Percentiles rank a stretch among this genome's conserved stretches.
Conservation (phyloP, 2,113 vertebrate genomes). For the Glaucidium brasilianum region DNA sequence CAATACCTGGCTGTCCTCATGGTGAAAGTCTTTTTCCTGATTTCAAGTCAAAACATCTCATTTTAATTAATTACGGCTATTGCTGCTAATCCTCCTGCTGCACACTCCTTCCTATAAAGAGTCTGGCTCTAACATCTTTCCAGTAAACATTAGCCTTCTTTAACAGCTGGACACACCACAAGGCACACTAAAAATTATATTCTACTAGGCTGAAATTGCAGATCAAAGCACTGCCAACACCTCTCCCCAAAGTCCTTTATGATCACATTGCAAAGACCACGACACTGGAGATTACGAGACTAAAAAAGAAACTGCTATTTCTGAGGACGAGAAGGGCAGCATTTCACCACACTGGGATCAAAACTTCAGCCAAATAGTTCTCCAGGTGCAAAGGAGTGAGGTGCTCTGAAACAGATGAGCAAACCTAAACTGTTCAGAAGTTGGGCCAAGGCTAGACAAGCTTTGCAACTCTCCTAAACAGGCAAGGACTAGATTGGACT, state of each 20-base stretch:
- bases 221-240: background rate
- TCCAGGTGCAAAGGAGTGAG: background rate
- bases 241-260: background rate
- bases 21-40: background rate
- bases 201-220: background rate
- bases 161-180: background rate
- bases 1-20: background rate
- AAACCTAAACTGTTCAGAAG: background rate
- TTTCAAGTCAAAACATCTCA: background rate
- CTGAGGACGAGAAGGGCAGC: background rate
- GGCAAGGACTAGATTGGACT: conserved; percentile 15
- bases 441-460: conserved; percentile 25
- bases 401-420: background rate
- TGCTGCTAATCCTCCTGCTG: background rate
- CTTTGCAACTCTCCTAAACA: conserved; percentile 15
- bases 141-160: background rate
- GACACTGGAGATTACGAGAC: background rate
- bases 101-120: background rate
- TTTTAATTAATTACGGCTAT: background rate
- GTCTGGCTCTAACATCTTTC: background rate
- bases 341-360: background rate
- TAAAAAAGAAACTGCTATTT: background rate
- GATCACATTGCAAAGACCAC: background rate
- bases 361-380: background rate
- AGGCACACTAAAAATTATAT: background rate